Conservation (phyloP, 2,888 invertebrate species). For the Neocrepidodera transversa region DNA sequence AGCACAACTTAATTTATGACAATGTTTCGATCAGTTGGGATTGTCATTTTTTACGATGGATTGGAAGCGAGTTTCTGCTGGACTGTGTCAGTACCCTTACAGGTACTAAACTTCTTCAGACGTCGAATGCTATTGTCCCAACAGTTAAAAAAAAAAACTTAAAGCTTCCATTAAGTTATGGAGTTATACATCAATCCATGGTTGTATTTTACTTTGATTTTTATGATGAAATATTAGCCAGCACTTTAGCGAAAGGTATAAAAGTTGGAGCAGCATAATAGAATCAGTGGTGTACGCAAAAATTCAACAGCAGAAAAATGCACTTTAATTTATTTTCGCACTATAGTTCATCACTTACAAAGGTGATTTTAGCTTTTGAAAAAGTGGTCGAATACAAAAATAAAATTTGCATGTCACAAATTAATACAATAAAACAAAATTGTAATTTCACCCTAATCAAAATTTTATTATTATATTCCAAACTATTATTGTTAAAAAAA, state of each 20-base stretch:
- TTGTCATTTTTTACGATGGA: constrained; percentile 26
- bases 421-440: too few relatives aligned
- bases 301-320: too few relatives aligned
- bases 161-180: constrained; percentile 27
- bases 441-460: too few relatives aligned
- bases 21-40: constrained; percentile 15
- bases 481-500: too few relatives aligned
- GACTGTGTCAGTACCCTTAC: constrained; percentile 30
- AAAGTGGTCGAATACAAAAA: too few relatives aligned
- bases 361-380: too few relatives aligned
- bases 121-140: constrained; percentile 29
- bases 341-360: too few relatives aligned
- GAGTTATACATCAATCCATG: constrained; percentile 31
- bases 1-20: constrained; percentile 13
- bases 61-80: constrained; percentile 25
- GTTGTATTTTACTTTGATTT: constrained; percentile 32
- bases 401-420: too few relatives aligned
- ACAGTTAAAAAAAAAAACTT: constrained; percentile 23
- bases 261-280: constrained; percentile 20
- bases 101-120: constrained; percentile 32
- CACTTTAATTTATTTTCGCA: too few relatives aligned
- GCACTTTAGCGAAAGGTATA: constrained; percentile 31
- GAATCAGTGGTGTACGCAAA: constrained; percentile 14
- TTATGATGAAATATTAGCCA: constrained; percentile 33
- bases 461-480: too few relatives aligned